phyloP scores from a whole-genome alignment of 2,888 invertebrate genomes.

The Lycocerus yunnanus region DNA sequence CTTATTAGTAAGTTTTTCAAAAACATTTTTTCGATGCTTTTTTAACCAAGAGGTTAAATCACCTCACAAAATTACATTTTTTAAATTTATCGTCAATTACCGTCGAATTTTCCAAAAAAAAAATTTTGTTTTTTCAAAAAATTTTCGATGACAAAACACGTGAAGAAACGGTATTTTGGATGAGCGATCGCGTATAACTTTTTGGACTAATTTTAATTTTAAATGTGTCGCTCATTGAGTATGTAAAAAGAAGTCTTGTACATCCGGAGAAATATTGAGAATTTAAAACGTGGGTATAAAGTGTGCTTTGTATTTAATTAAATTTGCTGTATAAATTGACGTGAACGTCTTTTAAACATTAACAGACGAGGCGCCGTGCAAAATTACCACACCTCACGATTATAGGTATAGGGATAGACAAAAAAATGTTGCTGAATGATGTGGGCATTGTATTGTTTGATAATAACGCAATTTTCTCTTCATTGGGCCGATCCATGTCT shows the following conservation, averaged over 20 bases:
- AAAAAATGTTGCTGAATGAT: not conserved
- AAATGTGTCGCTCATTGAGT: not conserved
- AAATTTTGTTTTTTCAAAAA: not conserved
- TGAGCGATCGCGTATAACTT: not conserved
- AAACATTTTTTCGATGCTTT: not conserved
- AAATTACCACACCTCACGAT: slow-evolving; percentile 17
- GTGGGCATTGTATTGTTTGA: slow-evolving; percentile 19
- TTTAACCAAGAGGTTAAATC: not conserved
- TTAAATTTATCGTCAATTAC: not conserved
- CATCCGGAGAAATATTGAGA: not conserved
- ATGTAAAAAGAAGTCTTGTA: not conserved
- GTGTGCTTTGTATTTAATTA: not conserved
- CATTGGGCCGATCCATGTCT: not conserved
- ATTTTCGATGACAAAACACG: too few species aligned
- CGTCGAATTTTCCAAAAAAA: not conserved
- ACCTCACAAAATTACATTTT: not conserved
- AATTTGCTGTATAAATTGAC: not conserved
- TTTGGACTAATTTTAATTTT: not conserved
- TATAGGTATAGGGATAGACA: slow-evolving; percentile 8
- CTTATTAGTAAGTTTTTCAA: not conserved
- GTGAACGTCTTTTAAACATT: not conserved
- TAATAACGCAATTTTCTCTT: slow-evolving; percentile 18
- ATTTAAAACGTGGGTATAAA: not conserved
- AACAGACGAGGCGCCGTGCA: slow-evolving; percentile 10
- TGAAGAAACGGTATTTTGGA: not conserved